Evolutionary conservation across 64 coral and sea anemone genomes (phyloP).

Genomic region (Anthopleura sola): DNA sequence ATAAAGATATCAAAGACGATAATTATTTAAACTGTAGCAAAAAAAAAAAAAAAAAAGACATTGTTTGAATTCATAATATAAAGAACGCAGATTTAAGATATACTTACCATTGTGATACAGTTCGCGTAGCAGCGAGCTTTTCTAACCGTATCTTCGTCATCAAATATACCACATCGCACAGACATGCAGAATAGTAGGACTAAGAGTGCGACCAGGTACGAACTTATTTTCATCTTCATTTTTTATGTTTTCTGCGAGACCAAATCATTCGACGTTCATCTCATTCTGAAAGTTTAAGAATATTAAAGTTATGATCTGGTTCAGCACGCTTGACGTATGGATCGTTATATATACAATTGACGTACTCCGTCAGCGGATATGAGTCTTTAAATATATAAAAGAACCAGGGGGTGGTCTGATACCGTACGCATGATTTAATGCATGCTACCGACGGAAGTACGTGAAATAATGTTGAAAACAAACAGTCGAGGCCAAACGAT

Average conservation of each 20-base stretch:
- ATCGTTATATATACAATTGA: not conserved
- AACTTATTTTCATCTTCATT: not conserved
- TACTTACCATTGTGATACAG: conserved; percentile 30
- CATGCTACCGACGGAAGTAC: no score
- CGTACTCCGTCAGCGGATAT: not conserved
- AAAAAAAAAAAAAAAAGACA: not conserved
- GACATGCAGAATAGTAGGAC: not conserved
- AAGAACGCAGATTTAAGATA: not conserved
- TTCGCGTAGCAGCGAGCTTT: conserved; percentile 57
- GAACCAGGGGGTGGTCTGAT: no score
- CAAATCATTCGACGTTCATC: not conserved
- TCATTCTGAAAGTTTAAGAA: not conserved
- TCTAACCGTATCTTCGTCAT: not conserved
- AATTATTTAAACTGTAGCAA: not conserved
- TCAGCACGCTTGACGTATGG: not conserved
- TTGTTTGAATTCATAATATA: not conserved
- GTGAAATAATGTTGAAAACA: no score
- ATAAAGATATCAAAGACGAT: not conserved
- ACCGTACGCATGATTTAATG: no score
- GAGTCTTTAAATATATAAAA: no score
- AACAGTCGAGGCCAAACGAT: no score
- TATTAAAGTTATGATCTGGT: not conserved
- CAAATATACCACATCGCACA: not conserved
- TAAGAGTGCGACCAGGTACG: not conserved
- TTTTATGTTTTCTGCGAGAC: not conserved